phyloP scores from a whole-genome alignment of 2,797 vertebrate genomes.

The Fringilla coelebs region DNA sequence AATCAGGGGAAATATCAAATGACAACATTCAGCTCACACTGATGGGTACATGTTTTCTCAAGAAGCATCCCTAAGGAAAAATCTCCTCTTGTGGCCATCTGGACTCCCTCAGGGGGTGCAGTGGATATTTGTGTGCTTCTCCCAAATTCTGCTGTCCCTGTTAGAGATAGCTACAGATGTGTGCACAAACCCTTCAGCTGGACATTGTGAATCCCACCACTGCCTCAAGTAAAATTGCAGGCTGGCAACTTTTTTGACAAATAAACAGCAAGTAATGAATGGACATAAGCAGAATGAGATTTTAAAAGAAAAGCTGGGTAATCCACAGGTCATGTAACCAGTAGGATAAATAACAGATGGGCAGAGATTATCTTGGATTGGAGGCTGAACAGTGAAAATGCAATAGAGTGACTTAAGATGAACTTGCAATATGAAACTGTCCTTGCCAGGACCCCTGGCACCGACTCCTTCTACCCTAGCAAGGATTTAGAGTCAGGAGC shows the following conservation, averaged over 20 bases:
- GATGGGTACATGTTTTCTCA: background rate
- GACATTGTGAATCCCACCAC: background rate
- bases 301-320: constrained; percentile 28
- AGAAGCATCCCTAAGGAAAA: background rate
- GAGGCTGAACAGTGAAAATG: constrained; percentile 15
- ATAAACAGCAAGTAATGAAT: background rate
- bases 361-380: constrained; percentile 55
- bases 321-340: constrained; percentile 23
- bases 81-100: background rate
- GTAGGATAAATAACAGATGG: constrained; percentile 62
- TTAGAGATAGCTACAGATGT: background rate
- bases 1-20: background rate
- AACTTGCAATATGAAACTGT: background rate
- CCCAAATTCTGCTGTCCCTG: background rate
- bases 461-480: background rate
- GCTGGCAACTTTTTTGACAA: background rate
- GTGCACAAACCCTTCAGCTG: background rate
- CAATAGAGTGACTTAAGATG: constrained; percentile 11
- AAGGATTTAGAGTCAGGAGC: background rate
- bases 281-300: background rate
- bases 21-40: background rate
- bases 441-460: background rate
- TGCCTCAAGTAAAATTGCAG: background rate
- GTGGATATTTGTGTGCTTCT: background rate
- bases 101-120: background rate